A percentile compares a stretch with the other conserved stretches of the same genome.
phyloP scores from a whole-genome alignment of 2,113 vertebrate species.

The Oryzias melastigma region DNA sequence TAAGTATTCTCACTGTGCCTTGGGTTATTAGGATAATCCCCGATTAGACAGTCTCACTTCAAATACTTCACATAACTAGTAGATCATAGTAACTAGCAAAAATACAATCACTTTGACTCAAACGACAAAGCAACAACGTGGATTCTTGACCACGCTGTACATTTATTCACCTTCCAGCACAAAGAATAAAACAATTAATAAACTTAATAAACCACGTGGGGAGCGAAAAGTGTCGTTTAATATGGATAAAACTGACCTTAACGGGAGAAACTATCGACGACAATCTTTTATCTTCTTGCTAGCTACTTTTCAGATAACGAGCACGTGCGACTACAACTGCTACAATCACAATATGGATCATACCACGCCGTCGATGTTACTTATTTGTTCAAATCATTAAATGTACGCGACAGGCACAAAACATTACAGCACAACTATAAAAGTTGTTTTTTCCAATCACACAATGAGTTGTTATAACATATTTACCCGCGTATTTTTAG shows the following conservation, averaged over 20 bases:
- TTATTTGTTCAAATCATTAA: not conserved
- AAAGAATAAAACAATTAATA: too few species aligned
- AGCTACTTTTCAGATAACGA: not conserved
- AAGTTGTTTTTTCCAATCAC: too few species aligned
- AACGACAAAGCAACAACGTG: too few species aligned
- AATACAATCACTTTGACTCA: too few species aligned
- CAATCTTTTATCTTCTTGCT: not conserved
- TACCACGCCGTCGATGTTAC: not conserved
- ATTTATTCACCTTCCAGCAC: too few species aligned
- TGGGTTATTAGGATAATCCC: slow-evolving; percentile 10
- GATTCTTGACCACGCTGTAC: too few species aligned
- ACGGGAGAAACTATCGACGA: not conserved
- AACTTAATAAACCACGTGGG: too few species aligned
- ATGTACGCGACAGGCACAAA: not conserved
- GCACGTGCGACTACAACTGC: slow-evolving; percentile 15
- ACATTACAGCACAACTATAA: too few species aligned
- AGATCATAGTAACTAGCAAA: too few species aligned
- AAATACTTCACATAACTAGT: not conserved
- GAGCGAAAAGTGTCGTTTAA: too few species aligned
- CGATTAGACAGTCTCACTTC: not conserved
- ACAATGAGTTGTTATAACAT: not conserved
- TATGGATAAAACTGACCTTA: too few species aligned
- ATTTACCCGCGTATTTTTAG: not conserved
- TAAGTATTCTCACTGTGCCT: not conserved
- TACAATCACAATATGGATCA: fast-evolving